phyloP scores from a whole-genome alignment of 2,888 invertebrate genomes.

The Thera britannica region DNA sequence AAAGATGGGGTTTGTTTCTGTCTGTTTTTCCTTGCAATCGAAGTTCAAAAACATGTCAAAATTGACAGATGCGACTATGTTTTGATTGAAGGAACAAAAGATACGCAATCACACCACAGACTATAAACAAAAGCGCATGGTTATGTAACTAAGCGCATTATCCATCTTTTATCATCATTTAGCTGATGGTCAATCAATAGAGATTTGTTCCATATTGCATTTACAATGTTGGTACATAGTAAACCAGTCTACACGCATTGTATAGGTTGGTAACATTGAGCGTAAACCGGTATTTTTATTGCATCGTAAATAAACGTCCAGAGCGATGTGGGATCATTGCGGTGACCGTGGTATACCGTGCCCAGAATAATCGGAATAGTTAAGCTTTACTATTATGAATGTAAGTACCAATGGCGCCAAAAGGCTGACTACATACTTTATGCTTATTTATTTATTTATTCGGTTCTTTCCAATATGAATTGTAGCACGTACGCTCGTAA shows the following conservation, averaged over 20 bases:
- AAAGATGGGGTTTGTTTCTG: too few relatives aligned
- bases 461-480: too few relatives aligned
- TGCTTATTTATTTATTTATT: too few relatives aligned
- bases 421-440: too few relatives aligned
- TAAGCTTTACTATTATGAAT: not conserved
- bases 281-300: constrained; percentile 53
- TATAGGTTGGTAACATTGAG: constrained; percentile 18
- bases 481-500: too few relatives aligned
- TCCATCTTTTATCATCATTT: not conserved
- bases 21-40: too few relatives aligned
- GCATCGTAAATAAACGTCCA: constrained; percentile 56
- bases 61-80: too few relatives aligned
- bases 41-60: too few relatives aligned
- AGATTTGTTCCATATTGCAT: constrained; percentile 17
- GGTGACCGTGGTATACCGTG: constrained; percentile 31
- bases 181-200: constrained; percentile 10
- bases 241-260: too few relatives aligned
- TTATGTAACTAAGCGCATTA: constrained; percentile 6
- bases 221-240: constrained; percentile 19
- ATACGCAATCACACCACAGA: too few relatives aligned
- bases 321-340: constrained; percentile 43
- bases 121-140: not conserved
- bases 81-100: too few relatives aligned
- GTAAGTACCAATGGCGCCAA: too few relatives aligned
- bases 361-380: constrained; percentile 5